Evolutionary conservation across 2,888 invertebrate species (phyloP), one percentile per base, ranked within the genome.

Genomic region (Busseola fusca): DNA sequence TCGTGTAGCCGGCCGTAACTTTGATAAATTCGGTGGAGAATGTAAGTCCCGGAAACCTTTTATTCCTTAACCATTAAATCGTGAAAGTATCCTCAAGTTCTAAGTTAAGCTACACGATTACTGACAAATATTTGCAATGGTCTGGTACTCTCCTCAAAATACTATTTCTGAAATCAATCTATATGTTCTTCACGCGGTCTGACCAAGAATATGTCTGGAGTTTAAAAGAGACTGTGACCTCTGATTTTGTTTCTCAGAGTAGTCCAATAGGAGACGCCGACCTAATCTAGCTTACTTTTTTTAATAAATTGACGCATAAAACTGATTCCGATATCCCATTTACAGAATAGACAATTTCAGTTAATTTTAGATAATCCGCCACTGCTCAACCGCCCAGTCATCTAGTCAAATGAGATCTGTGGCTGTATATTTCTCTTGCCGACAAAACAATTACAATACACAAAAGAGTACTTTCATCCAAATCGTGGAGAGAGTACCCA

Each of bases 401-500:
- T 42, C 9, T 37, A 62, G 12, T 25, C 7, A 48, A 1, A 30
- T 54, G 18, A 30, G 56, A 30, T 25, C 21, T 45, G 21, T 4
- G 27, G 30, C 25, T 52, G 25, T 54, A 10, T 16, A 40, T 42
- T 34, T 4, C 18, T 25, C 18, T 54, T 30, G 25, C n/a, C 5
- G 0, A 25, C 12, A 54, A 76, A 67, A 27, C 71, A 71, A 71
- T 75, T 57, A 67, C 58, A 18, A 21, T 10, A 10, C 58, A 69
- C 60, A 70, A 72, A 78, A 75, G 21, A 58, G 21, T 68, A 58
- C 42, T 62, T 58, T 37, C 57, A 76, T 42, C 59, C 27, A 27
- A 52, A 67, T 64, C 52, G 14, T 63, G 45, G 71, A 69, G 62
- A 62, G 40, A 59, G 40, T 54, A 69, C 68, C 64, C 42, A 57